Percentiles rank a stretch among this genome's conserved stretches.
Conservation (phyloP, 2,888 invertebrate species). For the Cynaeus angustus region DNA sequence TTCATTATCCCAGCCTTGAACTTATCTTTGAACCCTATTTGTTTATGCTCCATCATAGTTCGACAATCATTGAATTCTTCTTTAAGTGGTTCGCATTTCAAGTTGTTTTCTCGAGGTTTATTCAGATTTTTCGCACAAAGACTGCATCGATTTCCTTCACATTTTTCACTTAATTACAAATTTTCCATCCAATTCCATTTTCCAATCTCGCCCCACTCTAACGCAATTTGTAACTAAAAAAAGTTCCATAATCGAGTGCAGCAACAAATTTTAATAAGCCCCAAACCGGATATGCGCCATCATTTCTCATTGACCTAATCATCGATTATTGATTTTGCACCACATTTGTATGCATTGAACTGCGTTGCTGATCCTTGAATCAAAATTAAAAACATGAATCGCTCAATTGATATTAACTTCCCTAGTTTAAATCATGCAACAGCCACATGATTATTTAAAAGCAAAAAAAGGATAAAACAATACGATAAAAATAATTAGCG, state of each 20-base stretch:
- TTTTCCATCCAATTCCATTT: background rate
- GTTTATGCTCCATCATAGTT: conserved; percentile 12
- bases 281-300: conserved; percentile 22
- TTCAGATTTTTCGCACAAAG: too few relatives aligned
- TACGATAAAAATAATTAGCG: too few relatives aligned
- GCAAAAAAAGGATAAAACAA: too few relatives aligned
- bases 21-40: conserved; percentile 15
- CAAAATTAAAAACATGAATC: conserved; percentile 13
- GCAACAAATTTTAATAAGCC: conserved; percentile 32
- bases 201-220: background rate
- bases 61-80: background rate
- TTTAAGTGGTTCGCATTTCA: conserved; percentile 3
- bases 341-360: conserved; percentile 23
- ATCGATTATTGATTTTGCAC: conserved; percentile 33
- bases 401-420: background rate
- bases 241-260: conserved; percentile 2
- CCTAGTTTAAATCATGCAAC: background rate
- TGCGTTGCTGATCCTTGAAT: conserved; percentile 13
- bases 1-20: conserved; percentile 20
- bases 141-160: background rate
- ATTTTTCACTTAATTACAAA: conserved; percentile 6
- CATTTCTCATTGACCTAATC: conserved; percentile 29
- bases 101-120: background rate
- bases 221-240: conserved; percentile 10
- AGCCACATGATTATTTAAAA: too few relatives aligned